A percentile compares a stretch with the other conserved stretches of the same genome.
phyloP scores from a whole-genome alignment of 2,888 invertebrate species.

The Molanna angustata region DNA sequence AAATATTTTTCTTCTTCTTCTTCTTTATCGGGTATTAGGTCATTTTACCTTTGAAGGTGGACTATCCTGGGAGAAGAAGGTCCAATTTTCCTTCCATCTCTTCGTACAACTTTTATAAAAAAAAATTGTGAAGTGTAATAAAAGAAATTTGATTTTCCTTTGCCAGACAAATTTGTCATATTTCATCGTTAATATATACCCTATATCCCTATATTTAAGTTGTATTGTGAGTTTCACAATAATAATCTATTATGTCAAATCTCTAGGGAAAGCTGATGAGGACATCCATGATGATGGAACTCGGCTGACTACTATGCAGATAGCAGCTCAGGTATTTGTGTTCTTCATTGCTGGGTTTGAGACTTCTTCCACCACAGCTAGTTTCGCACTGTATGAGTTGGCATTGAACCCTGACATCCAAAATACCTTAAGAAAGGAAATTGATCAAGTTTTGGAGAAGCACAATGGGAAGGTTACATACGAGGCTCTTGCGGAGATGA shows the following conservation, averaged over 20 bases:
- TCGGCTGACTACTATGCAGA: conserved; percentile 43
- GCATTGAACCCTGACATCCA: conserved; percentile 48
- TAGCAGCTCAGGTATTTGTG: conserved; percentile 53
- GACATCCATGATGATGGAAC: conserved; percentile 7
- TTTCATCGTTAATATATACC: no score
- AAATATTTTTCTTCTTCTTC: no score
- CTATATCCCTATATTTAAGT: no score
- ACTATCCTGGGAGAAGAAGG: no score
- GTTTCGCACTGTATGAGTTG: conserved; percentile 49
- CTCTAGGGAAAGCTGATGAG: background rate
- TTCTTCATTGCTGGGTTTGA: conserved; percentile 57
- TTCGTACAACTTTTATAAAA: no score
- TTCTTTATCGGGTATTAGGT: no score
- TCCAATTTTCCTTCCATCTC: no score
- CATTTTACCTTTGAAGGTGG: no score
- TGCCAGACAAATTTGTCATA: no score
- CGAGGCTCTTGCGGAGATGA: conserved; percentile 48
- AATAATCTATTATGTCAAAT: background rate
- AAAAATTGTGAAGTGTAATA: no score
- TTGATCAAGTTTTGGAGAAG: conserved; percentile 40
- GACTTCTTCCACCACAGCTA: conserved; percentile 50
- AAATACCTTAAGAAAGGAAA: conserved; percentile 44
- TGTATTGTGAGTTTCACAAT: no score
- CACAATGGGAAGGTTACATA: conserved; percentile 45
- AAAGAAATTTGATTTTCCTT: no score